Conservation (phyloP, 1,140 invertebrate genomes). For the Sycophaga agraensis region DNA sequence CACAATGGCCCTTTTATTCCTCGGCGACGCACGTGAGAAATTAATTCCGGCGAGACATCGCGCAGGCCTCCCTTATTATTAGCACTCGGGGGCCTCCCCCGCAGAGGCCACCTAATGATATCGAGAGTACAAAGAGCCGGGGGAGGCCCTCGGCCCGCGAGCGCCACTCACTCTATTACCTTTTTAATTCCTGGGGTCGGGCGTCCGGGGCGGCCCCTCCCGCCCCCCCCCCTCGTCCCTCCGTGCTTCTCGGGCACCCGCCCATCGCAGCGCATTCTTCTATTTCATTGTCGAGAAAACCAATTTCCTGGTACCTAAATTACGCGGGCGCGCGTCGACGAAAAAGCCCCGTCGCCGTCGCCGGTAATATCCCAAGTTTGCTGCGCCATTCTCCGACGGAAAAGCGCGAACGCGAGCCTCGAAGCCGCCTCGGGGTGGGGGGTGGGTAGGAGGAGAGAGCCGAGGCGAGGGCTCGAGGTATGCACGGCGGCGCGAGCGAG, state of each 20-base stretch:
- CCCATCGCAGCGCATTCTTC: conserved; percentile 53
- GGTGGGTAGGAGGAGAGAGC: conserved; percentile 10
- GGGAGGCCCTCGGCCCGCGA: no score
- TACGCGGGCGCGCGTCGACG: conserved; percentile 42
- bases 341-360: conserved; percentile 31
- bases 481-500: conserved; percentile 24
- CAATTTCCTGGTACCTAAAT: conserved; percentile 60
- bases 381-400: conserved; percentile 31
- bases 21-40: conserved; percentile 11
- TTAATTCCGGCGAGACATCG: conserved; percentile 5
- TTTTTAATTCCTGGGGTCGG: no score
- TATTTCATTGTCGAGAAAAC: conserved; percentile 61
- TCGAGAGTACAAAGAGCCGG: conserved; percentile 18
- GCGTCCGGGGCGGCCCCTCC: no score
- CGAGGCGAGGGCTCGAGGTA: conserved; percentile 7
- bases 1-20: conserved; percentile 15
- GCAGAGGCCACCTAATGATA: conserved; percentile 7
- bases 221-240: no score
- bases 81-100: conserved; percentile 2
- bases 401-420: conserved; percentile 34
- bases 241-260: neutral
- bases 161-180: no score
- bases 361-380: conserved; percentile 22
- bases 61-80: conserved; percentile 15
- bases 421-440: no score